Evolutionary conservation across 2,888 invertebrate species (phyloP).

Genomic region (Spodoptera exigua): DNA sequence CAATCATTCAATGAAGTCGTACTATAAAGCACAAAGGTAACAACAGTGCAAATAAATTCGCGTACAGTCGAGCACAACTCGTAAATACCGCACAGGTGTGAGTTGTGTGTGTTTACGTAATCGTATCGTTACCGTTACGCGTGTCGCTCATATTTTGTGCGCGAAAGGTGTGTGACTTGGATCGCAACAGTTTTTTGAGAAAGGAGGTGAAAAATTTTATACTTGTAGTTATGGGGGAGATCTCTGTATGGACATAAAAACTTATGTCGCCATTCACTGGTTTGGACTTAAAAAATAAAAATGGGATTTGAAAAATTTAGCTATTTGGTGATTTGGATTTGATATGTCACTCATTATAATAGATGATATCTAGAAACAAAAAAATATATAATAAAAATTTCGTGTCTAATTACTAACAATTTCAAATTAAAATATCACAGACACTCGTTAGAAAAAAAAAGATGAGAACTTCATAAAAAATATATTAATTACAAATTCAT

Average conservation of each 20-base stretch:
- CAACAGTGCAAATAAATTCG: slow-evolving; percentile 48
- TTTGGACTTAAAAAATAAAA: not conserved
- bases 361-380: no score
- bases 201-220: not conserved
- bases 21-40: slow-evolving; percentile 52
- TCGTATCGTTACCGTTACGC: slow-evolving; percentile 65
- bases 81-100: slow-evolving; percentile 70
- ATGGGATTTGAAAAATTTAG: not conserved
- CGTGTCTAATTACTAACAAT: not conserved
- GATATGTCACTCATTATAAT: no score
- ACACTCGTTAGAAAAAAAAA: slow-evolving; percentile 15
- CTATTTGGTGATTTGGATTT: no score
- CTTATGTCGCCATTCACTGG: no score
- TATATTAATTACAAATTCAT: slow-evolving; percentile 36
- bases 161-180: slow-evolving; percentile 46
- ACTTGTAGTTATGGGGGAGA: no score
- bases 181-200: slow-evolving; percentile 33
- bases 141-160: slow-evolving; percentile 60
- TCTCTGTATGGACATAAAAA: no score
- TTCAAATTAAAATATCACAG: slow-evolving; percentile 6
- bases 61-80: slow-evolving; percentile 53
- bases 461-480: slow-evolving; percentile 22
- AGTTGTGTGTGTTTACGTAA: slow-evolving; percentile 67
- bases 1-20: slow-evolving; percentile 46
- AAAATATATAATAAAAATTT: not conserved